Percentiles rank a stretch among this genome's conserved stretches.
phyloP scores from a whole-genome alignment of 2,113 vertebrate genomes.

The Leptobrachium leishanense region DNA sequence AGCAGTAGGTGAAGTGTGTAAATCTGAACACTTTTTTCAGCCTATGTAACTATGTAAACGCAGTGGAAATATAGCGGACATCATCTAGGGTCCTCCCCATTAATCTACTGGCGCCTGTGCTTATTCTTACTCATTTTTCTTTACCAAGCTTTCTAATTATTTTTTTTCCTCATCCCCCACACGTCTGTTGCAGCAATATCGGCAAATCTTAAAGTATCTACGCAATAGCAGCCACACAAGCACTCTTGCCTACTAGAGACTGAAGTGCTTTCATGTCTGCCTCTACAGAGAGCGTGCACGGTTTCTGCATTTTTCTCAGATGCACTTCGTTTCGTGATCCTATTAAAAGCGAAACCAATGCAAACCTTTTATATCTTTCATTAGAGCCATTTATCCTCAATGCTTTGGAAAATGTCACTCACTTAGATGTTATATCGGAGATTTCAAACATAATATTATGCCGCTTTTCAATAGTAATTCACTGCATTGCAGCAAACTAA shows the following conservation, averaged over 20 bases:
- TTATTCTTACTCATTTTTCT: too few species aligned
- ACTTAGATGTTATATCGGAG: neutral
- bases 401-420: neutral
- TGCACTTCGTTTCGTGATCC: neutral
- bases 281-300: neutral
- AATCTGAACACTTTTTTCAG: too few species aligned
- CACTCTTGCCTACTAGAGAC: neutral
- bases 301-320: neutral
- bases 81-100: too few species aligned
- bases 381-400: neutral
- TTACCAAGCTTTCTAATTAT: too few species aligned
- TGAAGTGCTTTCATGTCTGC: neutral
- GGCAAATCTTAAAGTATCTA: neutral
- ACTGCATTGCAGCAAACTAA: conserved; percentile 29
- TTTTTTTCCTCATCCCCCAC: too few species aligned
- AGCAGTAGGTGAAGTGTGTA: too few species aligned
- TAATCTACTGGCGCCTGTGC: too few species aligned
- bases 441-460: neutral
- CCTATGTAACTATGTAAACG: too few species aligned
- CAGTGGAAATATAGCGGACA: too few species aligned
- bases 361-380: neutral
- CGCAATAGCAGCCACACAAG: neutral
- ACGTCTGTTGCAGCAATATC: too few species aligned
- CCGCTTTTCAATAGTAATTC: neutral
- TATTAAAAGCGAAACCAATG: neutral